Evolutionary conservation across 2,888 invertebrate genomes (phyloP).

Genomic region (Papilio protenor): DNA sequence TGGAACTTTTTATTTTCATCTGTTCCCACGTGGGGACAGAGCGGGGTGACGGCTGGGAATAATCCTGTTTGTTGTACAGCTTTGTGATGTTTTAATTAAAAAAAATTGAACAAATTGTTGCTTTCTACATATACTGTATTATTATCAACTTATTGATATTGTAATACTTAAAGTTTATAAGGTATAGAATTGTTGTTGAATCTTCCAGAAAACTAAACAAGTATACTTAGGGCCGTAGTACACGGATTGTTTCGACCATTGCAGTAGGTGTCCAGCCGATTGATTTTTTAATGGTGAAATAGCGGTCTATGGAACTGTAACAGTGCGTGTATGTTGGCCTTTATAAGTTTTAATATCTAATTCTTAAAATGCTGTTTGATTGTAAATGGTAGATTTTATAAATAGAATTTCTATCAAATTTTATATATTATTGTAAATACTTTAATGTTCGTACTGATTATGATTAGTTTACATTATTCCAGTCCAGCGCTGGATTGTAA

Average conservation of each 20-base stretch:
- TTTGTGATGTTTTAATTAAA: neutral
- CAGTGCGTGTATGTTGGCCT: neutral
- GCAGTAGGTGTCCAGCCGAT: no score
- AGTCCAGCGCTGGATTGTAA: no score
- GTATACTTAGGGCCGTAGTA: neutral
- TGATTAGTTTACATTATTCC: no score
- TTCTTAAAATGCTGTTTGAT: neutral
- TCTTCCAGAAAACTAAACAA: neutral
- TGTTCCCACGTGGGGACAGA: no score
- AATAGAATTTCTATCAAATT: slow-evolving; percentile 12
- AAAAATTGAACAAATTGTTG: neutral
- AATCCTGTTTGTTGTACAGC: no score
- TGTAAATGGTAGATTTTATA: slow-evolving; percentile 31
- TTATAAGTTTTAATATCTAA: neutral
- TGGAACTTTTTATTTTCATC: no score
- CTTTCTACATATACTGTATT: neutral
- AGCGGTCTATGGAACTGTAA: no score
- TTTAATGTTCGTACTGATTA: neutral
- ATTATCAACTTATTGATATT: neutral
- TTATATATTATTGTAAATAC: slow-evolving; percentile 24
- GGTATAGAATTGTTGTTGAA: neutral
- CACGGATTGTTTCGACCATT: neutral
- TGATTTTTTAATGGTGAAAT: no score
- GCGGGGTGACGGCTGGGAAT: no score
- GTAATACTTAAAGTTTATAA: neutral